Conservation (phyloP, 2,888 invertebrate genomes). For the Caenorhabditis doughertyi region DNA sequence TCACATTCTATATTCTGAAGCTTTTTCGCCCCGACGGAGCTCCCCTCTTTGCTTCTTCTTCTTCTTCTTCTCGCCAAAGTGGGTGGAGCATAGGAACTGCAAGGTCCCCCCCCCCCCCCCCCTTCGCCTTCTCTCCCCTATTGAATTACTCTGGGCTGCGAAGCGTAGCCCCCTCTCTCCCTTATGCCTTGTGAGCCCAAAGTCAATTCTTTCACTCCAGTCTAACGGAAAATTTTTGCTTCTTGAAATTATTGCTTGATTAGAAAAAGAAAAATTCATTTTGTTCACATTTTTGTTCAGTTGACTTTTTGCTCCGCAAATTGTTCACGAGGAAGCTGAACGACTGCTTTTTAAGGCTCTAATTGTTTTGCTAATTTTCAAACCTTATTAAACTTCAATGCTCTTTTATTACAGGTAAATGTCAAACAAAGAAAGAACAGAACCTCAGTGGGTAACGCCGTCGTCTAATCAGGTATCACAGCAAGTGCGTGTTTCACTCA, state of each 20-base stretch:
- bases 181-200: too few species aligned
- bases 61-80: conserved; percentile 33
- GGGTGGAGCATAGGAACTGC: conserved; percentile 46
- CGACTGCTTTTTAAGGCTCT: too few species aligned
- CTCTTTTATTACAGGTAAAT: conserved; percentile 57
- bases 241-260: neutral
- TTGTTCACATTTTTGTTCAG: too few species aligned
- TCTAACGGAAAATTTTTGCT: conserved; percentile 22
- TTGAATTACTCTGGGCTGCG: conserved; percentile 57
- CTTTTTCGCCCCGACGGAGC: conserved; percentile 17
- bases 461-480: conserved; percentile 80
- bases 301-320: too few species aligned
- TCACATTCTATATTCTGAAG: conserved; percentile 30
- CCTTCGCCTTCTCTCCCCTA: conserved; percentile 22
- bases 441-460: conserved; percentile 82
- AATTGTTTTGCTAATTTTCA: neutral
- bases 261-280: neutral
- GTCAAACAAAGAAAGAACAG: conserved; percentile 78
- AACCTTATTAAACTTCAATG: neutral
- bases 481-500: conserved; percentile 73
- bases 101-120: neutral
- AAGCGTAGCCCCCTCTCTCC: conserved; percentile 33
- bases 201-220: conserved; percentile 44
- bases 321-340: too few species aligned
- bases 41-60: conserved; percentile 6